Base-by-base conservation (phyloP, 2,797 vertebrate species). In the Schizopygopsis malacanthus region DNA sequence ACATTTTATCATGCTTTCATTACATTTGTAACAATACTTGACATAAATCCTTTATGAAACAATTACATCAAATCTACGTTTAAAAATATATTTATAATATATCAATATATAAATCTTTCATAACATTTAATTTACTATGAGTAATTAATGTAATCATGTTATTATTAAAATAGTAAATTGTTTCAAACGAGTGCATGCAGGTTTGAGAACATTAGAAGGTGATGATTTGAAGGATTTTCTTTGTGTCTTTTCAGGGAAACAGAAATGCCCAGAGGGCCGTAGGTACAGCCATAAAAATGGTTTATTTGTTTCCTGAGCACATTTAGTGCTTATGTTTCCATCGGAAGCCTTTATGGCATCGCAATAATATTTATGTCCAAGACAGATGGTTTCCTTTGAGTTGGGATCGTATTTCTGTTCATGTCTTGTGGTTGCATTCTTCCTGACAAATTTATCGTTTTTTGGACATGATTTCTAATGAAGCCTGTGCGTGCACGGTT, bases 301-400 rank as follows among this genome's bases (percentile, higher is more conserved):
- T 95, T 95, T 93, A 95, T 94, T 95, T 94, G 93, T 94, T 95
- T 94, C 94, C 94, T 94, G 93, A 92, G 92, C 93, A 90, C 90
- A 92, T 86, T 88, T 87, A 90, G 90, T 91, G 92, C 94, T 95
- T 92, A 88, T 92, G 91, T 93, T 94, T 95, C 93, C 93, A 93
- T 94, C 93, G 92, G 88, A 92, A 91, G 91, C 89, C 90, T 94
- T 94, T 93, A 94, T 92, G 88, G 91, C 90, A 87, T 88, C n/a
- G 75, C 61, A 89, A 92, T 94, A 93, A 94, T 93, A 93, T 95
- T 93, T 93, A 93, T 92, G 92, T 92, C 92, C 92, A 84, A 77
- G 88, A 89, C 88, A 89, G 86, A 86, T 79, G 88, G 86, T 86
- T 88, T 86, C 56, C 77, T 85, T 86, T 88, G 79, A 85, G 82